Conservation (phyloP, 1,140 invertebrate genomes). For the Apis cerana region DNA sequence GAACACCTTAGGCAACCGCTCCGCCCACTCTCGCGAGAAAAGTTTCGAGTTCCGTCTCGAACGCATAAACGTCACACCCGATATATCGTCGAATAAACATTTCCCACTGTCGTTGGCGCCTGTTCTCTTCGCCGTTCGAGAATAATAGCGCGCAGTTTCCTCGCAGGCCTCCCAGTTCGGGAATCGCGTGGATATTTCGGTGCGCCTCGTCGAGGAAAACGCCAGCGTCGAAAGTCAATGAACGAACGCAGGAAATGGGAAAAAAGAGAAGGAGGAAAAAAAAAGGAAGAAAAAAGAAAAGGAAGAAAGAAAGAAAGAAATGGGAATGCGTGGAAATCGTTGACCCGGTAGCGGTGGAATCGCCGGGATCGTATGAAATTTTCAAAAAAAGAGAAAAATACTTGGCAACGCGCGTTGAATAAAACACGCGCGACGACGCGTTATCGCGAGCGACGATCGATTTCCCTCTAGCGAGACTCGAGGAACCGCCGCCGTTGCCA, state of each 20-base stretch:
- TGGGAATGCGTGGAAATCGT: neutral
- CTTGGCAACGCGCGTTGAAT: slow-evolving; percentile 18
- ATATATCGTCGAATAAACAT: neutral
- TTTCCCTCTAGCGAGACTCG: slow-evolving; percentile 6
- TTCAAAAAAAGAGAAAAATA: neutral
- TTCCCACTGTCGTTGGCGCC: neutral
- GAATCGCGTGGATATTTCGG: slow-evolving; percentile 15
- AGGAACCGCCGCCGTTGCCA: neutral
- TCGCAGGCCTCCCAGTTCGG: neutral
- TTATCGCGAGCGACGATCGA: slow-evolving; percentile 17
- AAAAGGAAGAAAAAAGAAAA: neutral
- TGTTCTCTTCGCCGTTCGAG: neutral
- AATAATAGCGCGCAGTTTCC: slow-evolving; percentile 25
- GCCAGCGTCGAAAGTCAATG: neutral
- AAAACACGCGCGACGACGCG: slow-evolving; percentile 4
- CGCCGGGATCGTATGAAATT: neutral
- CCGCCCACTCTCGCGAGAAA: neutral
- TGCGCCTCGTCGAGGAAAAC: neutral
- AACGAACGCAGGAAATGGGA: neutral
- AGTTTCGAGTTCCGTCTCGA: neutral
- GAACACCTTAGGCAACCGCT: neutral
- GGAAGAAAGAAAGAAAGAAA: neutral
- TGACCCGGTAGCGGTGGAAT: neutral
- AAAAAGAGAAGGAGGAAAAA: neutral
- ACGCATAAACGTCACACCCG: neutral